Evolutionary conservation across 2,888 invertebrate genomes (phyloP).

Genomic region (Timandra comae): DNA sequence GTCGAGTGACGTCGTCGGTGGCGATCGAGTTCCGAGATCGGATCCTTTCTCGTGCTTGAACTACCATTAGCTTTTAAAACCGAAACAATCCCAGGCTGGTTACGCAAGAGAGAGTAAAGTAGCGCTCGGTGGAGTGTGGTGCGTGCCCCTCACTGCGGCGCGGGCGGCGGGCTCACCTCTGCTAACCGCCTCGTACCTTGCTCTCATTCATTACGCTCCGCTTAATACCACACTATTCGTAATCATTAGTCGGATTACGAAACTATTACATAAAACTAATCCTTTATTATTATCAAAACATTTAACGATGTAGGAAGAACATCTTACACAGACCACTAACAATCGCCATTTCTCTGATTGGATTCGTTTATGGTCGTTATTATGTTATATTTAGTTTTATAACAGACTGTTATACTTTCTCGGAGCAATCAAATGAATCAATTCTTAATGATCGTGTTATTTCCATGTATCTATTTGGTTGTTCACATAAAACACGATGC

Average conservation of each 20-base stretch:
- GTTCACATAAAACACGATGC: conserved; percentile 1
- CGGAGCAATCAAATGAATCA: no score
- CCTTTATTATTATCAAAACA: conserved; percentile 23
- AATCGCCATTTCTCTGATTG: no score
- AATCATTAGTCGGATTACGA: conserved; percentile 38
- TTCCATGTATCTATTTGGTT: no score
- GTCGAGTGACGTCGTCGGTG: conserved; percentile 20
- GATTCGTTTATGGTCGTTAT: conserved; percentile 16
- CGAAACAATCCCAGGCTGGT: conserved; percentile 43
- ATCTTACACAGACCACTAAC: no score
- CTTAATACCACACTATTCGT: conserved; percentile 56
- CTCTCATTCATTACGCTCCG: conserved; percentile 39
- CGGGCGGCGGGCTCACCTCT: conserved; percentile 14
- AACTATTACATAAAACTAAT: conserved; percentile 38
- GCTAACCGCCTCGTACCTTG: conserved; percentile 21
- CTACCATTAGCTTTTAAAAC: conserved; percentile 46
- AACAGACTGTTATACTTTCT: conserved; percentile 4
- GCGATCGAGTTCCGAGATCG: conserved; percentile 24
- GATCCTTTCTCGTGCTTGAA: conserved; percentile 49
- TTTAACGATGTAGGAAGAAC: conserved; percentile 3
- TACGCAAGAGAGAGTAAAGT: conserved; percentile 37
- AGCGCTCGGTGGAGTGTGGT: background rate
- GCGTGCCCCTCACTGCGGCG: conserved; percentile 12
- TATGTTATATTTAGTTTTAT: conserved; percentile 10
- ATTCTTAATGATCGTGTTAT: background rate